phyloP scores from a whole-genome alignment of 2,888 invertebrate genomes.

The Xylota sylvarum region DNA sequence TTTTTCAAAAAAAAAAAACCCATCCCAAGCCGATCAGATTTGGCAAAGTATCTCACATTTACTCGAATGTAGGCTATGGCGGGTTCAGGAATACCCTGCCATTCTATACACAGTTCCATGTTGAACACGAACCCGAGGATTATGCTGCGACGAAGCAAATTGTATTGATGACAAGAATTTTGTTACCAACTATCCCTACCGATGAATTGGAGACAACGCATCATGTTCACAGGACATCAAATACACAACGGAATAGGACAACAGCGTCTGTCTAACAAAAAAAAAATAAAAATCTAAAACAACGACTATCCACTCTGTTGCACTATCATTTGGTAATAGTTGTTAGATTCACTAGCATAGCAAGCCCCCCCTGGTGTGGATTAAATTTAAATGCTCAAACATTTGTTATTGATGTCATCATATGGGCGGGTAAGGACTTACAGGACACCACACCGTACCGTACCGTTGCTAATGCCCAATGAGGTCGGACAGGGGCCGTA shows the following conservation, averaged over 20 bases:
- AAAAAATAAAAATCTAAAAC: conserved; percentile 2
- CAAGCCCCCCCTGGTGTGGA: conserved; percentile 40
- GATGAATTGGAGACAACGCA: conserved; percentile 31
- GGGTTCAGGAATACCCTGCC: background rate
- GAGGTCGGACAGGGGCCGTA: conserved; percentile 7
- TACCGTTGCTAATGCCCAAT: conserved; percentile 53
- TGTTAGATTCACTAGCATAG: conserved; percentile 58
- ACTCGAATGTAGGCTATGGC: background rate
- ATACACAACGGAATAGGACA: conserved; percentile 7
- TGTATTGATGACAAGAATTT: conserved; percentile 69
- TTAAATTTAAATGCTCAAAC: conserved; percentile 71
- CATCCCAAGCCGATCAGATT: background rate
- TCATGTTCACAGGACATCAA: conserved; percentile 63
- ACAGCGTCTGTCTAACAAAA: background rate
- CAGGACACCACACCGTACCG: conserved; percentile 37
- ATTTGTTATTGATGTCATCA: conserved; percentile 75
- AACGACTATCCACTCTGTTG: conserved; percentile 42
- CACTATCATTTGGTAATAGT: conserved; percentile 54
- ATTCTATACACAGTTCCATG: conserved; percentile 24
- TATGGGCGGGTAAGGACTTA: conserved; percentile 48
- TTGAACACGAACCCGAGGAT: conserved; percentile 60
- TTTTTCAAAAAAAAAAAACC: background rate
- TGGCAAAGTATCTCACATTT: background rate
- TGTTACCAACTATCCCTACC: conserved; percentile 39
- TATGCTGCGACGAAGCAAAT: conserved; percentile 61